Evolutionary conservation across 2,888 invertebrate species (phyloP), one percentile per base, ranked within the genome.

Genomic region (Vesta saturnalis): DNA sequence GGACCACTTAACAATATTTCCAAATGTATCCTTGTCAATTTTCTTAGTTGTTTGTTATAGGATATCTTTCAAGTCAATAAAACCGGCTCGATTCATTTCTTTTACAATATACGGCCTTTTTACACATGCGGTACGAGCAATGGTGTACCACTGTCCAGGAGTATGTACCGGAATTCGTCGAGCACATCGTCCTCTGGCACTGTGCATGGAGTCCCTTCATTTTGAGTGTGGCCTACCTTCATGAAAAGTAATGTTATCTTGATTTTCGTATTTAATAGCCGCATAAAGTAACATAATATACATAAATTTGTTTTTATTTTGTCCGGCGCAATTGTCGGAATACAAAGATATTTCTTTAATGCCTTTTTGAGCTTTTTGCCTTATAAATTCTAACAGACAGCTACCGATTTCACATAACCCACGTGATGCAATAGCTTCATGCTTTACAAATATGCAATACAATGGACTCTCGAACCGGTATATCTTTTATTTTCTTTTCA

Each of bases 231-330:
- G 6, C 30, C 30, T 30, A 30, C 30, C 30, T 30, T 10, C 30
- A 30, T 30, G 10, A 30, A 30, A 30, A 5, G 14, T 49, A 49
- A 15, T 14, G 49, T 6, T 14, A 49, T 49, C 10, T 49, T 49
- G 10, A 15, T 18, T 10, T 16, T 16, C n/a, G 10, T 15, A 49
- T 18, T 15, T 49, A 14, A 49, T 10, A 10, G 16, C 49, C 1
- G 49, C 49, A 49, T 49, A 14, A 4, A 49, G 10, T 14, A 49
- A 16, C 18, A 49, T 1, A 10, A 49, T 10, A 10, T 49, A 49
- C 19, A 49, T 18, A 49, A 49, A 49, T 10, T 49, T 49, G 49
- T 49, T 49, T 49, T 49, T 49, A 49, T 49, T 49, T 49, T 49
- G 49, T 16, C 16, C 16, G 1, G 16, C 49, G 15, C 49, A 15